Evolutionary conservation across 2,888 invertebrate genomes (phyloP), one percentile per base, ranked within the genome.

Genomic region (Zhengitettix transpicula): DNA sequence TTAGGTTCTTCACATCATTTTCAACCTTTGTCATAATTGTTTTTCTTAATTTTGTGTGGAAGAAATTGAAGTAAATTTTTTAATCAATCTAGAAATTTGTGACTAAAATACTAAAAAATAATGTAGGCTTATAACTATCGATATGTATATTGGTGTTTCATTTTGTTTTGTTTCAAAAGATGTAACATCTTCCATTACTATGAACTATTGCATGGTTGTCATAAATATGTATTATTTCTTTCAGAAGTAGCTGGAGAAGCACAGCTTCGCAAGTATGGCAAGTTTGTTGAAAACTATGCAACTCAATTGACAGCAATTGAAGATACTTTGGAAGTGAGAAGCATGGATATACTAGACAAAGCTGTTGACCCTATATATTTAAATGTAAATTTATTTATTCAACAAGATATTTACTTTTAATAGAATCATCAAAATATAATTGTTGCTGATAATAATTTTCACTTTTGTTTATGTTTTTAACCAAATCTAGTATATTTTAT

Each of bases 241-340:
- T 66, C 61, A 65, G 73, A 74, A 67, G 71, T 77, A 16, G 75
- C 77, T n/a, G 79, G 77, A 40, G 77, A 79, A 62, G 72, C 74
- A 44, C 78, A 78, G 64, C 66, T 80, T 15, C 74, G 76, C 59
- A 74, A 74, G 59, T 80, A 77, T 69, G 77, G 78, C 1, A 70
- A 72, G 59, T 80, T 79, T 68, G 73, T 79, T 57, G 77, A 78
- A 58, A 71, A 73, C 51, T 72, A 76, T 62, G 71, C 71, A 51
- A 68, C 71, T 28, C 69, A 69, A 59, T 66, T 73, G 17, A 66
- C 64, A 54, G 65, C 62, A 40, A 71, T 72, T 62, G 69, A 71
- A 65, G 67, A 69, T 41, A 71, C 71, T 61, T 67, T 74, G 16
- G 63, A 63, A 40, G 61, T 64, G 15, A 61, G 58, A 52, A 60